Conservation (phyloP, 2,113 vertebrate genomes). For the Anas platyrhynchos region DNA sequence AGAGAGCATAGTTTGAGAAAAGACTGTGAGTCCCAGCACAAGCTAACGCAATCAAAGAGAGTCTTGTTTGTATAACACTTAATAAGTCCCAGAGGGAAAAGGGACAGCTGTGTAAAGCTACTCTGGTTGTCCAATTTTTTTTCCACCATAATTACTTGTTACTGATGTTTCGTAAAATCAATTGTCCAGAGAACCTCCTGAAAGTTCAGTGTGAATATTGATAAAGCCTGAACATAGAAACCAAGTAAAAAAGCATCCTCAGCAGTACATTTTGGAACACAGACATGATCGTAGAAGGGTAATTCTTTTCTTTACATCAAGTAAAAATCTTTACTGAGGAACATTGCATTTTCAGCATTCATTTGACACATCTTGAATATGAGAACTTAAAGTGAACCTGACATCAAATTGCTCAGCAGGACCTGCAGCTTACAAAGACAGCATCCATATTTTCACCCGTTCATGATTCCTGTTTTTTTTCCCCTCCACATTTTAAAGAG, state of each 20-base stretch:
- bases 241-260: background rate
- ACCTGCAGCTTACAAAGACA: background rate
- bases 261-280: background rate
- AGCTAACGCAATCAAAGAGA: conserved; percentile 17
- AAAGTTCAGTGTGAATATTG: background rate
- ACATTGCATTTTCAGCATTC: background rate
- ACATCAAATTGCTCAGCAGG: background rate
- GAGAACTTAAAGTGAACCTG: background rate
- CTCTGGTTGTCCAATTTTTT: background rate
- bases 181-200: background rate
- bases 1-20: background rate
- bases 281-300: background rate
- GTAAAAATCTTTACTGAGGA: background rate
- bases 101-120: conserved; percentile 29
- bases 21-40: background rate
- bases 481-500: background rate
- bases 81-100: conserved; percentile 71
- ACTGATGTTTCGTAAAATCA: conserved; percentile 17
- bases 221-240: background rate
- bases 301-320: background rate
- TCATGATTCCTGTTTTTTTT: background rate
- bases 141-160: background rate
- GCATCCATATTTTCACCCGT: background rate
- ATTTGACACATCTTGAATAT: background rate
- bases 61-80: conserved; percentile 72